Evolutionary conservation across 2,888 invertebrate species (phyloP).

Genomic region (Toxonevra muliebris): DNA sequence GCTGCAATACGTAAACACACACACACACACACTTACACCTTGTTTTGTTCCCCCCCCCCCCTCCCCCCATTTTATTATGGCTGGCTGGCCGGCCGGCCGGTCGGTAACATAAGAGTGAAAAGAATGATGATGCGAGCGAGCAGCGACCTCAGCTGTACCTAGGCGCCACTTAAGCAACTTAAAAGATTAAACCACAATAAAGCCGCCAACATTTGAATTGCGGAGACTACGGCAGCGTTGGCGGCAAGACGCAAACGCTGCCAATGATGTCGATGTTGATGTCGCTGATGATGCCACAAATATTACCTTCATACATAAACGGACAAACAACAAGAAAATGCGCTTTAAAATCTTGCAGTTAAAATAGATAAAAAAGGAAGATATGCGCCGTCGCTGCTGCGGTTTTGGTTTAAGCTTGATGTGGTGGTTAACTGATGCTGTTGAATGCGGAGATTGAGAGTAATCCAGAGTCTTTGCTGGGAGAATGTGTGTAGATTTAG

Average conservation of each 20-base stretch:
- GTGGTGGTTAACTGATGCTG: no score
- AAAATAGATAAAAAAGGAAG: slow-evolving; percentile 55
- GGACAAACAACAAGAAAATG: slow-evolving; percentile 63
- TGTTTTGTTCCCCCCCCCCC: not conserved
- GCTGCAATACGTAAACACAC: not conserved
- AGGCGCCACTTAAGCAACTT: slow-evolving; percentile 60
- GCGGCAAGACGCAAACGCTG: slow-evolving; percentile 16
- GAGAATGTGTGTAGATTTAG: no score
- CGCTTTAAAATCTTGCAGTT: slow-evolving; percentile 61
- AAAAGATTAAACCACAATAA: slow-evolving; percentile 46
- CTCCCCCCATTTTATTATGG: not conserved
- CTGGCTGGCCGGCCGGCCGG: not conserved
- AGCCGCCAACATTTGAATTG: slow-evolving; percentile 11
- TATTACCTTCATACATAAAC: slow-evolving; percentile 44
- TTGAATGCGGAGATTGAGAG: no score
- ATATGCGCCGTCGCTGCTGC: slow-evolving; percentile 8
- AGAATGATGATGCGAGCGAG: not conserved
- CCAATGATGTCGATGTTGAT: slow-evolving; percentile 6
- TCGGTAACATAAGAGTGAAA: no score
- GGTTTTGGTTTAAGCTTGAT: no score
- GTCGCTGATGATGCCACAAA: slow-evolving; percentile 25
- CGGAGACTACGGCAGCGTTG: slow-evolving; percentile 2
- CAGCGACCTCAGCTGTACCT: slow-evolving; percentile 39
- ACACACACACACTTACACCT: no score
- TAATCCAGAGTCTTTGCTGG: no score